Evolutionary conservation across 2,888 invertebrate species (phyloP).

Genomic region (Metalampra italica): DNA sequence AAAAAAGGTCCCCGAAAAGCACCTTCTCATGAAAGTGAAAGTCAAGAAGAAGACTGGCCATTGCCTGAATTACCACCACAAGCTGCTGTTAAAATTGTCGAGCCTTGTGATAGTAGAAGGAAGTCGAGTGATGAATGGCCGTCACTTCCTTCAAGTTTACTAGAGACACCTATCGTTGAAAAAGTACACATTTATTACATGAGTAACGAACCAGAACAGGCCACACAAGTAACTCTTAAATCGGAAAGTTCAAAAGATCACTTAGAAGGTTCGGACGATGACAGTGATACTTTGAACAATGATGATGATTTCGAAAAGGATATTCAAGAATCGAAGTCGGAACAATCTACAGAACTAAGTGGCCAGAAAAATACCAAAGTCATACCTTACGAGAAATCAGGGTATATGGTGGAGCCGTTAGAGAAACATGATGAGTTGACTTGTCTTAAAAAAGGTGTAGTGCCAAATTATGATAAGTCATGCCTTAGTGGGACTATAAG

Average conservation of each 20-base stretch:
- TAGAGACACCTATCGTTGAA: slow-evolving; percentile 85
- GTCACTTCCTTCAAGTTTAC: slow-evolving; percentile 85
- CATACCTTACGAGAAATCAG: slow-evolving; percentile 71
- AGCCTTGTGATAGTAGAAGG: slow-evolving; percentile 46
- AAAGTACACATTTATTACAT: slow-evolving; percentile 90
- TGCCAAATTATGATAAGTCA: slow-evolving; percentile 68
- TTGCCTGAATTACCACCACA: slow-evolving; percentile 84
- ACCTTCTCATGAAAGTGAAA: slow-evolving; percentile 74
- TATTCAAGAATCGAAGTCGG: slow-evolving; percentile 70
- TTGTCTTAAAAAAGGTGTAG: slow-evolving; percentile 59
- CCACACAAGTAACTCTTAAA: slow-evolving; percentile 84
- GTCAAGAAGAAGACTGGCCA: slow-evolving; percentile 88
- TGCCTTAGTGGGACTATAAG: slow-evolving; percentile 69
- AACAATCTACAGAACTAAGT: slow-evolving; percentile 49
- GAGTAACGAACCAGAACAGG: slow-evolving; percentile 86
- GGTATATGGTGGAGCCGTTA: slow-evolving; percentile 73
- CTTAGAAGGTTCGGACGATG: slow-evolving; percentile 81
- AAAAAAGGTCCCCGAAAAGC: slow-evolving; percentile 59
- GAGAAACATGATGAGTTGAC: slow-evolving; percentile 58
- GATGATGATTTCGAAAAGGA: slow-evolving; percentile 80
- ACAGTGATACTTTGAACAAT: slow-evolving; percentile 83
- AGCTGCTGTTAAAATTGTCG: slow-evolving; percentile 41
- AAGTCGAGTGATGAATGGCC: slow-evolving; percentile 87
- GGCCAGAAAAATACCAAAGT: slow-evolving; percentile 52
- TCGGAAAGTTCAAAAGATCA: slow-evolving; percentile 83